Evolutionary conservation across 1,140 invertebrate species (phyloP).

Genomic region (Bombyx mandarina): DNA sequence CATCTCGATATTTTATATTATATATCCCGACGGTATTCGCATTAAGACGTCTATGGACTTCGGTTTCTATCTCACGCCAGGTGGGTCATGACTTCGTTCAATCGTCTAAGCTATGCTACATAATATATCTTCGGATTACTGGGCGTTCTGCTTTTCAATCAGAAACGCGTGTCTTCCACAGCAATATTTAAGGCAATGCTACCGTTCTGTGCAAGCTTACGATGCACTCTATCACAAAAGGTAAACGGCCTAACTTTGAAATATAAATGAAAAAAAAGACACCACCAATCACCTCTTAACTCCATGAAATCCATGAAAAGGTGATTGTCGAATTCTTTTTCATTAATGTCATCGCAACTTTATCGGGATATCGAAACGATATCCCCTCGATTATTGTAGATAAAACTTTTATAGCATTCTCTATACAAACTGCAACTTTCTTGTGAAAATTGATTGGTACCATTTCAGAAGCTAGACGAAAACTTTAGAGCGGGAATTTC

Average conservation of each 20-base stretch:
- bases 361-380: conserved; percentile 41
- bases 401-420: conserved; percentile 67
- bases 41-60: too few relatives aligned
- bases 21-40: too few relatives aligned
- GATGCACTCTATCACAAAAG: not conserved
- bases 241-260: not conserved
- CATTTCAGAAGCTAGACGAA: not conserved
- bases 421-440: conserved; percentile 47
- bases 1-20: too few relatives aligned
- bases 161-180: too few relatives aligned
- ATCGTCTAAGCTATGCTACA: too few relatives aligned
- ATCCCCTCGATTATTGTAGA: conserved; percentile 62
- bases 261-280: conserved; percentile 7
- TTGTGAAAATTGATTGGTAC: conserved; percentile 13
- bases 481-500: too few relatives aligned
- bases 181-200: too few relatives aligned
- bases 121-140: too few relatives aligned
- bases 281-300: not conserved
- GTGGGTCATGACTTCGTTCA: too few relatives aligned
- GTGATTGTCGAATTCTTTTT: conserved; percentile 21
- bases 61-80: not conserved
- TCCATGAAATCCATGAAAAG: not conserved
- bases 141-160: too few relatives aligned
- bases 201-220: not conserved
- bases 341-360: conserved; percentile 33